Evolutionary conservation across 2,888 invertebrate species (phyloP).

Genomic region (Diarsia rubi): DNA sequence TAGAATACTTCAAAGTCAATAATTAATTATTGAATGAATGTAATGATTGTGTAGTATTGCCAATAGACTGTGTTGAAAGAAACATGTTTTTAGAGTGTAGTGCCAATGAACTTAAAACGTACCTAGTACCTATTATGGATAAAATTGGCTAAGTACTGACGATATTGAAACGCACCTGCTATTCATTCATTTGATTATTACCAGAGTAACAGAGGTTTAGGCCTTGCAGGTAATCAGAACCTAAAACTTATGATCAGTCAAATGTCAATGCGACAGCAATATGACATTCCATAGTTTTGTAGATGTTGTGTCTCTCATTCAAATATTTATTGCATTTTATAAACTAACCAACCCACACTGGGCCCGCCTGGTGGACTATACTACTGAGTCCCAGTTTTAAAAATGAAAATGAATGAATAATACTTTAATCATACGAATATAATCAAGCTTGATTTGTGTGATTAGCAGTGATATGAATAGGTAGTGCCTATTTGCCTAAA

Average conservation of each 20-base stretch:
- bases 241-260: neutral
- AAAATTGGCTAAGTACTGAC: neutral
- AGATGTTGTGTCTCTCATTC: constrained; percentile 5
- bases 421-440: neutral
- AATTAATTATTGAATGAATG: neutral
- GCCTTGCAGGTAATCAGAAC: neutral
- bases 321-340: neutral
- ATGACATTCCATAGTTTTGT: neutral
- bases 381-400: no score
- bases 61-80: neutral
- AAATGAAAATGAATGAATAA: no score
- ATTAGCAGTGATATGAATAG: no score
- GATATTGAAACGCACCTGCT: neutral
- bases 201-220: neutral
- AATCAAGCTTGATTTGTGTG: neutral
- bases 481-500: no score
- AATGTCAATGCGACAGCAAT: neutral
- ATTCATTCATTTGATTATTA: neutral
- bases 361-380: no score
- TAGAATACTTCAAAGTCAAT: constrained; percentile 4
- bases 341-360: neutral
- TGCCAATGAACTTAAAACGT: constrained; percentile 41
- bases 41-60: constrained; percentile 2
- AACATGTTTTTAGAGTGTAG: constrained; percentile 23
- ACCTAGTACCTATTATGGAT: neutral